Evolutionary conservation across 2,888 invertebrate species (phyloP).

Genomic region (Sicus ferrugineus): DNA sequence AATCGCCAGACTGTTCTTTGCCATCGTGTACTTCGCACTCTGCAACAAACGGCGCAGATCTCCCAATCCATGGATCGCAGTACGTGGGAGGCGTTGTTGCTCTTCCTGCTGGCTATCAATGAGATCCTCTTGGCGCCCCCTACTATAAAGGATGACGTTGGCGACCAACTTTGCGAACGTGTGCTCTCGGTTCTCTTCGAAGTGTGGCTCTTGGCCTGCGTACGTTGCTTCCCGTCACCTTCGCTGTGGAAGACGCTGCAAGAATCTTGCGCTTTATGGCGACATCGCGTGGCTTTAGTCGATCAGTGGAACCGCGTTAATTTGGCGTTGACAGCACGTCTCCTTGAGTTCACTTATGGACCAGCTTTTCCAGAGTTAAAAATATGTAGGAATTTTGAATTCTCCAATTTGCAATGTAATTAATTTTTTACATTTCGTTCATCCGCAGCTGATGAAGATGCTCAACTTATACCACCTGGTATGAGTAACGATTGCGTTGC

Average conservation of each 20-base stretch:
- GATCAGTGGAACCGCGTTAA: constrained; percentile 96
- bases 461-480: constrained; percentile 78
- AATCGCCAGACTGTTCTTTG: constrained; percentile 93
- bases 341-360: constrained; percentile 89
- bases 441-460: constrained; percentile 82
- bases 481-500: constrained; percentile 91
- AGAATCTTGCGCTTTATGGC: constrained; percentile 92
- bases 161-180: constrained; percentile 92
- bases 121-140: constrained; percentile 92
- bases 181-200: constrained; percentile 94
- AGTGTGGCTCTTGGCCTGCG: constrained; percentile 72
- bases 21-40: constrained; percentile 85
- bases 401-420: neutral
- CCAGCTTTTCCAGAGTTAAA: constrained; percentile 82
- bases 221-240: constrained; percentile 89
- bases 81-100: constrained; percentile 89
- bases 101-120: constrained; percentile 89
- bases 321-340: constrained; percentile 83
- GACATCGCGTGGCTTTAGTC: constrained; percentile 90
- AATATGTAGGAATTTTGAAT: constrained; percentile 69
- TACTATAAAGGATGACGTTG: constrained; percentile 92
- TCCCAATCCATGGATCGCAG: constrained; percentile 79
- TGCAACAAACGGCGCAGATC: constrained; percentile 81
- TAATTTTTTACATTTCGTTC: neutral
- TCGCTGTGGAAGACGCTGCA: constrained; percentile 94